Evolutionary conservation across 1,140 invertebrate species (phyloP).

Genomic region (Vanessa atalanta): DNA sequence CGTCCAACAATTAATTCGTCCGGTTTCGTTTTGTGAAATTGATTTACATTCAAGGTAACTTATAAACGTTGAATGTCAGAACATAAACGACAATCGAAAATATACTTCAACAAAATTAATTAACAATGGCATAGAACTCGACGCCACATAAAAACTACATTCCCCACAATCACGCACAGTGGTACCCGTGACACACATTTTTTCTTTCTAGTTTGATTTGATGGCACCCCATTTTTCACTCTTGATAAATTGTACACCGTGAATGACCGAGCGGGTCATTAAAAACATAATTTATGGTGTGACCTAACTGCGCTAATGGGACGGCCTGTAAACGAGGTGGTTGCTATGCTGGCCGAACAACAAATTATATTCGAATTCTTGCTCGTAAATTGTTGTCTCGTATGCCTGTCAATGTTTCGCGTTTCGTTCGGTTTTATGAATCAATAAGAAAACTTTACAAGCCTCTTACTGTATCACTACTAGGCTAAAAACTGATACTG

Average conservation of each 20-base stretch:
- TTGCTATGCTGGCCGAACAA: conserved; percentile 19
- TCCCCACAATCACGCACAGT: not conserved
- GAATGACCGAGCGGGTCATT: conserved; percentile 40
- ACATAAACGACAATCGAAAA: too few relatives aligned
- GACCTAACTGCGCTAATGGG: conserved; percentile 36
- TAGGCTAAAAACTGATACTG: too few relatives aligned
- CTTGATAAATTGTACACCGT: conserved; percentile 43
- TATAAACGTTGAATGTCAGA: too few relatives aligned
- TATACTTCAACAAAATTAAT: too few relatives aligned
- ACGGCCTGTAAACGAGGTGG: not conserved
- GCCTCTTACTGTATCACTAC: too few relatives aligned
- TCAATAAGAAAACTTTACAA: too few relatives aligned
- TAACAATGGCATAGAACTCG: too few relatives aligned
- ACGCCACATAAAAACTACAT: too few relatives aligned
- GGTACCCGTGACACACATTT: not conserved
- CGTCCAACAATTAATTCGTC: too few relatives aligned
- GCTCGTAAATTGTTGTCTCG: not conserved
- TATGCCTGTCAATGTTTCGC: not conserved
- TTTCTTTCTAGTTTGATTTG: conserved; percentile 38
- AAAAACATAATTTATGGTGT: conserved; percentile 41
- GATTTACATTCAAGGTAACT: too few relatives aligned
- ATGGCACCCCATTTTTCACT: conserved; percentile 36
- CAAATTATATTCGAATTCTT: conserved; percentile 12
- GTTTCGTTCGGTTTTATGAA: not conserved
- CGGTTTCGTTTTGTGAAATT: too few relatives aligned